Base-by-base conservation (phyloP, 2,888 invertebrate genomes). In the Chrysolina haemoptera region DNA sequence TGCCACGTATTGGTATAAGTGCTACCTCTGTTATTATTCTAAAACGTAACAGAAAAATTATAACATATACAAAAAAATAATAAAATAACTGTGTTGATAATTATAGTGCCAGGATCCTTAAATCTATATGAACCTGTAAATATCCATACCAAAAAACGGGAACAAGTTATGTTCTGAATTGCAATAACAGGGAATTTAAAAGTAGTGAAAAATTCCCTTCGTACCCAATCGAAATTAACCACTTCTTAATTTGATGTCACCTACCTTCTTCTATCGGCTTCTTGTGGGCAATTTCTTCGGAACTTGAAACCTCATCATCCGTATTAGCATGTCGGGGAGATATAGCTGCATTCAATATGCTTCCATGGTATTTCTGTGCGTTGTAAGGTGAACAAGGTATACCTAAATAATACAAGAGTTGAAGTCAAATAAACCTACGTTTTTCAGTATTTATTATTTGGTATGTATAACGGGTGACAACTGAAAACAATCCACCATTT, bases 241-340 rank as follows among this genome's bases (percentile, higher is more conserved):
- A 35, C 35, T 6, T 6, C 3, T 3, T 8, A 35, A 35, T 35
- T 35, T 8, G 14, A 16, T n/a, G 4, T 35, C 27, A 68, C 50
- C 62, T 70, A 79, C 78, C 80, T 66, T 76, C 75, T 64, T 70
- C 75, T 9, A 46, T 53, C 16, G 71, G 70, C 70, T 82, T 83
- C 18, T 81, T 82, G 18, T 86, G 85, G 27, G 87, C 86, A 18
- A 92, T 91, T 86, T 94, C 94, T 84, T 94, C 94, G 0, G 94
- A 93, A 85, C 94, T 94, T 22, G 93, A 92, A 0, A 94, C 94
- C 87, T 94, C 94, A 81, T 94, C 94, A 80, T 94, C 94, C 84
- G 93, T 93, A 27, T 88, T 85, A 27, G 89, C 88, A 64, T 62
- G 78, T 64, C 78, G 73, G 8, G 76, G 22, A 9, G 76, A 62